Percentiles rank a stretch among this genome's conserved stretches.
Evolutionary conservation across 2,113 vertebrate genomes (phyloP).

Genomic region (Erythrocercus mccallii): DNA sequence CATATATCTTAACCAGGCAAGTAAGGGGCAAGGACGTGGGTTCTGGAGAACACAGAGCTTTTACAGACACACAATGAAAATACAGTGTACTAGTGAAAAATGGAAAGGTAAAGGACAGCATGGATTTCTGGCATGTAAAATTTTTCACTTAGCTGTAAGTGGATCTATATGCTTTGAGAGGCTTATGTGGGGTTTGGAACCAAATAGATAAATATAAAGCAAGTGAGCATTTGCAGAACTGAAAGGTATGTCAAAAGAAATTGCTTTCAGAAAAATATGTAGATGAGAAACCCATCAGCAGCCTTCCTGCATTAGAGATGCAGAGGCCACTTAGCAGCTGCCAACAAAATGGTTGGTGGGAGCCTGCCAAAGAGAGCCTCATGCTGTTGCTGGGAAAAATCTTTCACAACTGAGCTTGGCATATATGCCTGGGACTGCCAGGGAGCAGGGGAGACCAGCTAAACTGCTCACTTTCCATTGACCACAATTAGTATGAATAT

Average conservation of each 20-base stretch:
- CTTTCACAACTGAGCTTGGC: constrained; percentile 48
- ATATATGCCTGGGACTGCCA: neutral
- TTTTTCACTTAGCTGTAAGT: neutral
- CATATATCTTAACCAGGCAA: neutral
- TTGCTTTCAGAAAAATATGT: constrained; percentile 10
- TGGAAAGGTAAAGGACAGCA: neutral
- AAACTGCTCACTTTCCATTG: neutral
- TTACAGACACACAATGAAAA: neutral
- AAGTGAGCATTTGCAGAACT: constrained; percentile 1
- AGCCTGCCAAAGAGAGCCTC: neutral
- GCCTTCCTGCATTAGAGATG: neutral
- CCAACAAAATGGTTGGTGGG: neutral
- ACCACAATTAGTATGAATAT: neutral
- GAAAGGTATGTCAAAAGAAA: constrained; percentile 29
- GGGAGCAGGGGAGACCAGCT: neutral
- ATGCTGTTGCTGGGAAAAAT: constrained; percentile 48
- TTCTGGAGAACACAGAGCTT: neutral
- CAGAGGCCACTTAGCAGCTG: constrained; percentile 38
- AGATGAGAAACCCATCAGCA: neutral
- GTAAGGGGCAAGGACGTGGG: neutral
- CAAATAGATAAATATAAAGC: neutral
- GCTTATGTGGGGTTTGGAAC: neutral
- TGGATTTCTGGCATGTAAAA: neutral
- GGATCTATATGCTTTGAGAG: neutral
- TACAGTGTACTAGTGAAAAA: neutral